Percentiles rank a stretch among this genome's conserved stretches.
Conservation (phyloP, 2,888 invertebrate genomes). For the Fissipunctia ypsillon region DNA sequence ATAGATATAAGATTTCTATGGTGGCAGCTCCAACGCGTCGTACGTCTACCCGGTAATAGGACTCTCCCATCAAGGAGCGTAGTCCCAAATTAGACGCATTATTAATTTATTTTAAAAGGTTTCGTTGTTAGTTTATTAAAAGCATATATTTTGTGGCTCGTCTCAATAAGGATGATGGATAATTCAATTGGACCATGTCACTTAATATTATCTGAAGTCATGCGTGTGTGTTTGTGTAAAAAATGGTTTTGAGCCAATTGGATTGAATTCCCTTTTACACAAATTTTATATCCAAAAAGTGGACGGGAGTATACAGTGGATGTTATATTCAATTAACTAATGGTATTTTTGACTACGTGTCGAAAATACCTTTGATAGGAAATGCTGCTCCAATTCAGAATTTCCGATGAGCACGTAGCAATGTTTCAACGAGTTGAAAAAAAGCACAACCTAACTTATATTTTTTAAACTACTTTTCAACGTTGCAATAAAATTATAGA, state of each 20-base stretch:
- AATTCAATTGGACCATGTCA: background rate
- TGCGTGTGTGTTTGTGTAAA: background rate
- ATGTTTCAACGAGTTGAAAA: background rate
- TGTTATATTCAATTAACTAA: background rate
- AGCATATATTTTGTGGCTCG: background rate
- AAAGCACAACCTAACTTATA: background rate
- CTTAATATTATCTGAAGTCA: background rate
- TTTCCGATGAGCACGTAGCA: background rate
- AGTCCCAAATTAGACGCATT: too few species aligned
- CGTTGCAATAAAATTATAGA: background rate
- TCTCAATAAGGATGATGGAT: too few species aligned
- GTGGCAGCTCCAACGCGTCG: too few species aligned
- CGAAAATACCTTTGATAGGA: background rate
- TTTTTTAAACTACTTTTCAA: conserved; percentile 5
- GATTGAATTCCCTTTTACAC: background rate
- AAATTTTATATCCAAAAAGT: background rate
- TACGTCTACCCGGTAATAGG: too few species aligned
- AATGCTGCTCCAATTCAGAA: background rate
- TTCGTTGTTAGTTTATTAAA: background rate
- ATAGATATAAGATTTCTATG: too few species aligned
- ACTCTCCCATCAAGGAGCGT: too few species aligned
- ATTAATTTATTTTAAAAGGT: too few species aligned
- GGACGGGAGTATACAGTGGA: too few species aligned
- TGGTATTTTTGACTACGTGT: background rate
- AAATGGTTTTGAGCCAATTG: background rate